Evolutionary conservation across 2,797 vertebrate genomes (phyloP).

Genomic region (Phyllotis vaccarum): DNA sequence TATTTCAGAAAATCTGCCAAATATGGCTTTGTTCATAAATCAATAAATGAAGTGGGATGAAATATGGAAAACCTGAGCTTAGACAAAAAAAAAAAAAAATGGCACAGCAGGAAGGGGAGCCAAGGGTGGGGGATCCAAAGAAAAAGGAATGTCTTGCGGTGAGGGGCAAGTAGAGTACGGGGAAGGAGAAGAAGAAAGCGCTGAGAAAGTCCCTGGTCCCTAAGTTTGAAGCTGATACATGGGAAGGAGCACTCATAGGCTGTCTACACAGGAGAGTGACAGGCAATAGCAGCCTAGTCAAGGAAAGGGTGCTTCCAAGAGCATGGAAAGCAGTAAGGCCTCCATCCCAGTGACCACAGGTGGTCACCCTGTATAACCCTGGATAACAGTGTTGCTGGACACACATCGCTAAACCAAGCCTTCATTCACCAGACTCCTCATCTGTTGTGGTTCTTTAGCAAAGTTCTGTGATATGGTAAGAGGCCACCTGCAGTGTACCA

Average conservation of each 20-base stretch:
- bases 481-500: not conserved
- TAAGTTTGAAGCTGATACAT: too few relatives aligned
- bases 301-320: not conserved
- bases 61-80: not conserved
- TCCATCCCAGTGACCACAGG: not conserved
- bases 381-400: not conserved
- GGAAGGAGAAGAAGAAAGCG: not conserved
- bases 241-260: accelerated
- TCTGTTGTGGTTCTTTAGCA: not conserved
- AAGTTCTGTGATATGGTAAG: conserved; percentile 9
- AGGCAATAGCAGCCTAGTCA: not conserved
- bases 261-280: not conserved
- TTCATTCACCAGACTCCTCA: not conserved
- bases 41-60: not conserved
- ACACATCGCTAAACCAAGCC: not conserved
- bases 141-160: not conserved
- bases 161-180: too few relatives aligned
- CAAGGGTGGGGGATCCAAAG: not conserved
- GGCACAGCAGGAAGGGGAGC: not conserved
- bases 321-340: not conserved
- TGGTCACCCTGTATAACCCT: not conserved
- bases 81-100: too few relatives aligned
- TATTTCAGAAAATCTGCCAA: not conserved
- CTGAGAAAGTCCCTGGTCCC: not conserved
- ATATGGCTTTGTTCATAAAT: not conserved